Evolutionary conservation across 2,797 vertebrate genomes (phyloP).

Genomic region (Anableps anableps): DNA sequence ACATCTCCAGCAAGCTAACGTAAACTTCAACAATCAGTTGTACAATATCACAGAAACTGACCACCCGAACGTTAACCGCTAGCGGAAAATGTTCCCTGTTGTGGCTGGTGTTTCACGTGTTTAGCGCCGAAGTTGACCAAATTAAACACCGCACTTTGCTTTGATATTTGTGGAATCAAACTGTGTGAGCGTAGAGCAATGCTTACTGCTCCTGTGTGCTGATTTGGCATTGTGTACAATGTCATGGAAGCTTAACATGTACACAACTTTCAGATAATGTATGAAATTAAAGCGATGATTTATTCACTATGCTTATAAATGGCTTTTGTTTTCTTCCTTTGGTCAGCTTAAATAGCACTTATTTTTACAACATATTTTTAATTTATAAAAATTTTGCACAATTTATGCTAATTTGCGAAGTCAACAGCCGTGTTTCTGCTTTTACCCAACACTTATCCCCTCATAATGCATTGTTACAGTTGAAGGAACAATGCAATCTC

Average conservation of each 20-base stretch:
- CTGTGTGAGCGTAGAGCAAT: background rate
- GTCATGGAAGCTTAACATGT: background rate
- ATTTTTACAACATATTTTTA: background rate
- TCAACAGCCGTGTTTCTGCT: background rate
- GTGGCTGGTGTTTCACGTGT: background rate
- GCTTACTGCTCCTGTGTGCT: background rate
- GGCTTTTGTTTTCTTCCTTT: background rate
- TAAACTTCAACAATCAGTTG: conserved; percentile 44
- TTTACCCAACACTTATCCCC: background rate
- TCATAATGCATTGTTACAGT: background rate
- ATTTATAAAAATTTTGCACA: background rate
- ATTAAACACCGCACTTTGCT: background rate
- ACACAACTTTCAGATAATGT: background rate
- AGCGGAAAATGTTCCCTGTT: background rate
- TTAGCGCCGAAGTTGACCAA: background rate
- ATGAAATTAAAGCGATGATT: background rate
- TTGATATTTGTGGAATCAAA: background rate
- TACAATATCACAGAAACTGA: conserved; percentile 23
- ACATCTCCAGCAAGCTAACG: conserved; percentile 49
- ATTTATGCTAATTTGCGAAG: background rate
- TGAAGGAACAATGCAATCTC: background rate
- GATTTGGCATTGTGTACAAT: background rate
- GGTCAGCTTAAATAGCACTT: background rate
- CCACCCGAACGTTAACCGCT: conserved; percentile 17
- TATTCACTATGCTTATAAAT: background rate